Base-by-base conservation (phyloP, 1,140 invertebrate species). In the Diachasma alloeum region DNA sequence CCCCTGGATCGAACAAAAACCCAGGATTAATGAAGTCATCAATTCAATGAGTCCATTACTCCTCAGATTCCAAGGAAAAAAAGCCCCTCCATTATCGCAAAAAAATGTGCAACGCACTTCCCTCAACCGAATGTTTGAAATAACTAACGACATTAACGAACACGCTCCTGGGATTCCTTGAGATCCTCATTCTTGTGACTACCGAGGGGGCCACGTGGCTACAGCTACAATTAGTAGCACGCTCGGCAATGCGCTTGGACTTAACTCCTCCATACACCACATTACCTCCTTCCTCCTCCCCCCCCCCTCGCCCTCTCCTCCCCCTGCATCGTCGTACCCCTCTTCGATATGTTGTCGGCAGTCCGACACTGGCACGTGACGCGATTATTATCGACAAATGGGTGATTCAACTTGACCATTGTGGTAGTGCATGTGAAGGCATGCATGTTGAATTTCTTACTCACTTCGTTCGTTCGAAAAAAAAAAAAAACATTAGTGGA, bases 151-250 rank as follows among this genome's bases (percentile, higher is more conserved):
- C 56, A 53, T 59, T 59, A 76, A 44, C 68, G 75, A 37, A 67
- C 75, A 66, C 75, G 75, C 70, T 76, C 75, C 68, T 42, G 37
- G 42, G 75, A 76, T 76, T 76, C 75, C 75, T 72, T 22, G 75
- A 48, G 68, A 76, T 76, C 75, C 69, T 76, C 59, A 70, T 63
- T 53, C 36, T 53, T 36, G 31, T n/a, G 36, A 46, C 26, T 72
- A 66, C 10, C 22, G 44, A 24, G 26, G 15, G 15, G 37, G 70
- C 70, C 75, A 76, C 75, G 75, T 76, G 75, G 75, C 69, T 76
- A 42, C 37, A 76, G 53, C 56, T 76, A 69, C 75, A 76, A 76
- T 76, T 76, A 76, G 75, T 76, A 72, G 75, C 75, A 76, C 75
- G 75, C 75, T 69, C 75, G 75, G 69, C 70, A 72, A 72, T 76